phyloP scores from a whole-genome alignment of 2,113 vertebrate species.

The Alligator sinensis region DNA sequence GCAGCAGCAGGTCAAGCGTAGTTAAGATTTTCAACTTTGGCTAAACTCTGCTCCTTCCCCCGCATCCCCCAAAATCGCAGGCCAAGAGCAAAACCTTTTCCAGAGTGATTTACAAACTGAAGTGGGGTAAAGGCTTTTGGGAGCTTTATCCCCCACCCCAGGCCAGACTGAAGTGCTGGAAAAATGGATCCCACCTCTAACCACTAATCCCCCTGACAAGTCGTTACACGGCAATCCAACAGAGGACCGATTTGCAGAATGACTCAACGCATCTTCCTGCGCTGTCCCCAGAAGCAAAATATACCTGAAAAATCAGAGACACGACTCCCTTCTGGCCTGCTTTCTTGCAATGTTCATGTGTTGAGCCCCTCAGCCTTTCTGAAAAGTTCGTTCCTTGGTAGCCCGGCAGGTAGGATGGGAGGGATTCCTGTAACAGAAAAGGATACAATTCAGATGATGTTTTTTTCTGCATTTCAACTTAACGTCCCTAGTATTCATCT shows the following conservation, averaged over 20 bases:
- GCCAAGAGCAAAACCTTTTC: neutral
- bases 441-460: neutral
- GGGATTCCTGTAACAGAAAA: neutral
- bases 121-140: neutral
- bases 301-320: neutral
- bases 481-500: neutral
- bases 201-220: no score
- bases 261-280: neutral
- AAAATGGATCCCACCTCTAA: neutral
- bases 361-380: neutral
- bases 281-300: neutral
- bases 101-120: neutral
- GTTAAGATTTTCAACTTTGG: neutral
- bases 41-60: neutral
- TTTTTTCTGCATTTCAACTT: neutral
- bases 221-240: neutral
- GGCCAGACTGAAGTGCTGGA: neutral
- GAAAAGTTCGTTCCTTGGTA: neutral
- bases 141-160: neutral
- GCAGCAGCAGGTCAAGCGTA: no score
- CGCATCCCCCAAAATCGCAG: neutral
- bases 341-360: neutral
- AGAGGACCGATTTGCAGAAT: neutral
- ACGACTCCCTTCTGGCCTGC: no score
- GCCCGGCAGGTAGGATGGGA: neutral